Conservation (phyloP, 2,113 vertebrate species). For the Perca flavescens region DNA sequence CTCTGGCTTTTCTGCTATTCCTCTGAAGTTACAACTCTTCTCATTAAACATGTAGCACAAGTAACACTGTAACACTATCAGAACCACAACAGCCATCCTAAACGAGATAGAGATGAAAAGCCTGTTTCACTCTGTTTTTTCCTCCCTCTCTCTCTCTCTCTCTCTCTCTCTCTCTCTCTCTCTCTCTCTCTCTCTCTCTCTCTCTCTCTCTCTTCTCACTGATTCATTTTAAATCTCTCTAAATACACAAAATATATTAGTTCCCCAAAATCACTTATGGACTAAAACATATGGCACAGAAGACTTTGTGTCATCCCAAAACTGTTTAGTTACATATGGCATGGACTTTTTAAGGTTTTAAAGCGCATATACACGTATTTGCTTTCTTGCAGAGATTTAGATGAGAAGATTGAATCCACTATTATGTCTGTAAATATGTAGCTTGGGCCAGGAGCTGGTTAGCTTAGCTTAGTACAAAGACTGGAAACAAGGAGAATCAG, state of each 20-base stretch:
- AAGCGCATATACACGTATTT: background rate
- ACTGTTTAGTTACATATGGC: background rate
- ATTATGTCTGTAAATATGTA: background rate
- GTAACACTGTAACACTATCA: slow-evolving; percentile 24
- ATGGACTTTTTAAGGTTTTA: slow-evolving; percentile 1
- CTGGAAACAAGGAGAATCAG: background rate
- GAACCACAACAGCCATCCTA: slow-evolving; percentile 15
- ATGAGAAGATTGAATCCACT: background rate
- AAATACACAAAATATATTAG: background rate
- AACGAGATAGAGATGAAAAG: slow-evolving; percentile 1
- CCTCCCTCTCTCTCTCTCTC: background rate
- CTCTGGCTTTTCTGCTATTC: slow-evolving; percentile 57
- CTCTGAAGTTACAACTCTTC: slow-evolving; percentile 68
- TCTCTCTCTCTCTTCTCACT: background rate
- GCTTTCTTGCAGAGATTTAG: background rate
- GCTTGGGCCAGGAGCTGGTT: background rate
- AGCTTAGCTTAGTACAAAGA: background rate
- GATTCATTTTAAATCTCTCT: background rate
- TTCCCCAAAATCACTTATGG: background rate
- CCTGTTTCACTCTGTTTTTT: background rate
- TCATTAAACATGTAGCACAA: slow-evolving; percentile 57
- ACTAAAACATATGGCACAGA: background rate
- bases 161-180: background rate
- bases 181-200: background rate
- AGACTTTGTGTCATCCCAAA: background rate